phyloP scores from a whole-genome alignment of 2,888 invertebrate genomes.

The Saturnia japonica region DNA sequence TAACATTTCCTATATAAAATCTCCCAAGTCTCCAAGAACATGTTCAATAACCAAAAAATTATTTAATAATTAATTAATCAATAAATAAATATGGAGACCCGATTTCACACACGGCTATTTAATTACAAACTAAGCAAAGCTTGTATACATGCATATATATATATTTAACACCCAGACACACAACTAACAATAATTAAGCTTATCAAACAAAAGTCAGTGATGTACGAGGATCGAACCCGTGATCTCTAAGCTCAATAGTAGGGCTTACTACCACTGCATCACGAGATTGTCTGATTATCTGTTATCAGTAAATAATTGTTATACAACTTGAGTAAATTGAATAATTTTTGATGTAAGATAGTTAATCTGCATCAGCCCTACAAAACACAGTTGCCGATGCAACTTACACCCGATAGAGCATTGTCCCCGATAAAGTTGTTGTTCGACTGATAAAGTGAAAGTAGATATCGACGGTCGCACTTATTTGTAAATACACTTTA shows the following conservation, averaged over 20 bases:
- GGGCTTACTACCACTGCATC: too few relatives aligned
- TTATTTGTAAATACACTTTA: constrained; percentile 73
- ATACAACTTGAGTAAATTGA: not conserved
- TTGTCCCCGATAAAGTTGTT: constrained; percentile 78
- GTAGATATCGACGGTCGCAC: constrained; percentile 50
- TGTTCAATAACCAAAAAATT: not conserved
- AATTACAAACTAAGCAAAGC: too few relatives aligned
- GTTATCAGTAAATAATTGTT: not conserved
- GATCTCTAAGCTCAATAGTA: too few relatives aligned
- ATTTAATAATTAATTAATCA: too few relatives aligned
- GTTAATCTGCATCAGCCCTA: constrained; percentile 44
- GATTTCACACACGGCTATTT: too few relatives aligned
- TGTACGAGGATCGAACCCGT: too few relatives aligned
- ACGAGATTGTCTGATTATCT: too few relatives aligned
- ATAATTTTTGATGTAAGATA: not conserved
- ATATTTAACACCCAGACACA: too few relatives aligned
- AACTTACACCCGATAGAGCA: constrained; percentile 69
- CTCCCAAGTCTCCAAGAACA: not conserved
- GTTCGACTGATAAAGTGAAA: constrained; percentile 73
- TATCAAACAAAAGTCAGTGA: too few relatives aligned
- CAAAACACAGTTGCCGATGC: constrained; percentile 40
- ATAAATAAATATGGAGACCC: too few relatives aligned
- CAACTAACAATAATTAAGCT: too few relatives aligned
- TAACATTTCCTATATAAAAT: not conserved
- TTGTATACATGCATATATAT: too few relatives aligned